A percentile compares a stretch with the other conserved stretches of the same genome.
Conservation (phyloP, 2,797 vertebrate genomes). For the Craterocephalus amniculus region DNA sequence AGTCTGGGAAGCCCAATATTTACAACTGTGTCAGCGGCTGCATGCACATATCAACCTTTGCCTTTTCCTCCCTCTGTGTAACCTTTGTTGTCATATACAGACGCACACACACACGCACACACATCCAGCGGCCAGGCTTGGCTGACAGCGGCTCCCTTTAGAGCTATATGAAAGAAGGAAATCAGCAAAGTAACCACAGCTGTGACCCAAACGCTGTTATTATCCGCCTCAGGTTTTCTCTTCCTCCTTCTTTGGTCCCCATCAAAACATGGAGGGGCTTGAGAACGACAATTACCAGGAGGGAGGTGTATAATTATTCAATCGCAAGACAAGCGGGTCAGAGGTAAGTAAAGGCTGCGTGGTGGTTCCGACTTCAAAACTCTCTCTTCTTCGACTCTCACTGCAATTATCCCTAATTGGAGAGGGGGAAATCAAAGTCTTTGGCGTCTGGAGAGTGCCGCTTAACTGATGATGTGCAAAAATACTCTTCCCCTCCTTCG, state of each 20-base stretch:
- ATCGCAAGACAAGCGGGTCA: slow-evolving; percentile 75
- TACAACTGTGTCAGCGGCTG: slow-evolving; percentile 63
- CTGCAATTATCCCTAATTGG: slow-evolving; percentile 80
- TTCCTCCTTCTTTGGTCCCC: slow-evolving; percentile 57
- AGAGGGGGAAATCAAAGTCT: slow-evolving; percentile 73
- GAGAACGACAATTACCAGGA: slow-evolving; percentile 81
- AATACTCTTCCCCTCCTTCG: slow-evolving; percentile 52
- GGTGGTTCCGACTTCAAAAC: slow-evolving; percentile 70
- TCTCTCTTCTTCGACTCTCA: slow-evolving; percentile 74
- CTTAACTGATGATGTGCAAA: slow-evolving; percentile 75
- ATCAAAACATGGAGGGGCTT: slow-evolving; percentile 74
- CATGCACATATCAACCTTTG: slow-evolving; percentile 53
- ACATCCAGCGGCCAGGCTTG: slow-evolving; percentile 47
- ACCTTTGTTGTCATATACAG: slow-evolving; percentile 53
- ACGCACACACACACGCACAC: slow-evolving; percentile 36
- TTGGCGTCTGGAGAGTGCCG: slow-evolving; percentile 72
- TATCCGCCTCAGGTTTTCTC: slow-evolving; percentile 74
- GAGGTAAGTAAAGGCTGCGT: slow-evolving; percentile 77
- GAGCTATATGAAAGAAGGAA: slow-evolving; percentile 71
- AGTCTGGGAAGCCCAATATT: slow-evolving; percentile 71
- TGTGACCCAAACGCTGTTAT: slow-evolving; percentile 75
- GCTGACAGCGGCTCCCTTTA: slow-evolving; percentile 46
- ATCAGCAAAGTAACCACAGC: slow-evolving; percentile 79
- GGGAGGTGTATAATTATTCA: slow-evolving; percentile 81
- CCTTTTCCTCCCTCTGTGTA: slow-evolving; percentile 27